These are phyloP conservation scores for Chaetodon trifasciatus DNA, from an alignment of 2,797 vertebrate genomes.

Conservation along the genomic window DNA sequence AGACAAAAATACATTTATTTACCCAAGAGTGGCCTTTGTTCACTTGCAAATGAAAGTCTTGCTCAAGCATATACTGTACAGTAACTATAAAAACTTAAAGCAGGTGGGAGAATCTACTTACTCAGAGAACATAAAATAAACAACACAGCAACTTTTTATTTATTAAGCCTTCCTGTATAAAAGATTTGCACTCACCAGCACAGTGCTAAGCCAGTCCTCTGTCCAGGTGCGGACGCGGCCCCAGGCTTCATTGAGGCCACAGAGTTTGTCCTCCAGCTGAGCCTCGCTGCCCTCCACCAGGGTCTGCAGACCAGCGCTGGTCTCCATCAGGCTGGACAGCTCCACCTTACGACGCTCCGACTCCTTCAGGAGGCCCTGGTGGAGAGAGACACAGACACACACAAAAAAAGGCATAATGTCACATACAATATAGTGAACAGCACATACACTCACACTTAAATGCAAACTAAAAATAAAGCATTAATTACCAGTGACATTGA, in stretches of 20 bases:
- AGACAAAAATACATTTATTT: background rate
- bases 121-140: conserved; percentile 20
- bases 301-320: conserved; percentile 89
- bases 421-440: background rate
- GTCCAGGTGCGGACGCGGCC: conserved; percentile 91
- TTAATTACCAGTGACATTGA: background rate
- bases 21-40: background rate
- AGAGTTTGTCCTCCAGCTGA: conserved; percentile 90
- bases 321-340: conserved; percentile 90
- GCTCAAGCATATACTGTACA: background rate
- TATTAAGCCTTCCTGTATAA: conserved; percentile 9
- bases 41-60: conserved; percentile 12
- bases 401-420: background rate
- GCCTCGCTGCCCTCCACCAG: conserved; percentile 91
- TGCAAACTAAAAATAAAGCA: background rate
- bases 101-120: conserved; percentile 24
- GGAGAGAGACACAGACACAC: conserved; percentile 1
- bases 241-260: conserved; percentile 91
- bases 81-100: conserved; percentile 17
- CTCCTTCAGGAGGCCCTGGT: conserved; percentile 93
- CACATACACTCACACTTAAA: background rate
- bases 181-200: conserved; percentile 87
- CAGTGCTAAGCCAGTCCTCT: conserved; percentile 93
- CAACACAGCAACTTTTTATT: conserved; percentile 33
- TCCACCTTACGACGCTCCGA: conserved; percentile 91